phyloP scores from a whole-genome alignment of 2,797 vertebrate species.

The Siniperca obscura region DNA sequence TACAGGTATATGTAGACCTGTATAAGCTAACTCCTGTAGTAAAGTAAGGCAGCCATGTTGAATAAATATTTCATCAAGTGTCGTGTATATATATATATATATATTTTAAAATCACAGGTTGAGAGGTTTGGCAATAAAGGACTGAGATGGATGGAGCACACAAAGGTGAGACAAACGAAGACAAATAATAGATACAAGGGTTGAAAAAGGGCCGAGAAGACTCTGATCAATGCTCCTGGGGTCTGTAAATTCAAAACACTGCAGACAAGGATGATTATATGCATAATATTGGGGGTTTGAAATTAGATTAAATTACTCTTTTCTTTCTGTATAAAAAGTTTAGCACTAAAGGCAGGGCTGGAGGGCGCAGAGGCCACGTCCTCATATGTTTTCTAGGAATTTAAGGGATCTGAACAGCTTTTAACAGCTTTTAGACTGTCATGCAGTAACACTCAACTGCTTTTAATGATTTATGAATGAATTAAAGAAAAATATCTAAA shows the following conservation, averaged over 20 bases:
- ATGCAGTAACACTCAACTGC: background rate
- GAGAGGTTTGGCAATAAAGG: conserved; percentile 14
- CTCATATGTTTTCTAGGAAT: too few species aligned
- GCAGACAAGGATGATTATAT: background rate
- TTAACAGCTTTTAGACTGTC: background rate
- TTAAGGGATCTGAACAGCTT: too few species aligned
- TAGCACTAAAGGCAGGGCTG: too few species aligned
- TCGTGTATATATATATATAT: background rate
- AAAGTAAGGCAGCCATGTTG: background rate
- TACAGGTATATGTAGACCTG: background rate
- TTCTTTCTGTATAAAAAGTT: too few species aligned
- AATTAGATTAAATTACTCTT: background rate
- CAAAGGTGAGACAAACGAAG: background rate
- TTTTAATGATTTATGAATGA: background rate
- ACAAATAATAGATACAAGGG: background rate
- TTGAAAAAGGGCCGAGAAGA: background rate
- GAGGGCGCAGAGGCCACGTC: too few species aligned
- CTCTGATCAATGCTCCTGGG: background rate
- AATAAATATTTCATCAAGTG: background rate
- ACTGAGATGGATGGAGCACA: background rate
- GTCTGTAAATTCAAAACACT: background rate
- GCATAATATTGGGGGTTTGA: background rate
- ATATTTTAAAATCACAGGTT: conserved; percentile 1
- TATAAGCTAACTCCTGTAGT: background rate
- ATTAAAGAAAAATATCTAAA: background rate